These are phyloP conservation scores for Melieria crassipennis DNA, from an alignment of 2,888 invertebrate genomes.

Conservation along the genomic window DNA sequence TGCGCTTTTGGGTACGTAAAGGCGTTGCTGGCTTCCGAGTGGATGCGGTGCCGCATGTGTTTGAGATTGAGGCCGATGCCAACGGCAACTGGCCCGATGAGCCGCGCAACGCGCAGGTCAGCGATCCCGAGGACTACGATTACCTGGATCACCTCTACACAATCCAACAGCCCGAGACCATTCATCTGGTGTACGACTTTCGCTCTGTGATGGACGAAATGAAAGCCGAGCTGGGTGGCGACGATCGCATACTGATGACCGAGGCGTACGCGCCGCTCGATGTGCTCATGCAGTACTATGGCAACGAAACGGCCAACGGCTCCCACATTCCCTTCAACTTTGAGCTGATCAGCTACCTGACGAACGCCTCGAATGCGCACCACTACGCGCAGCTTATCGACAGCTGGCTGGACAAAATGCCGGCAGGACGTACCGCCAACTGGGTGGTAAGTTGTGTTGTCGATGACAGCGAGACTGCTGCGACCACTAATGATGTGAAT, in stretches of 20 bases:
- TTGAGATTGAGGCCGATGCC: conserved; percentile 52
- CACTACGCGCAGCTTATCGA: conserved; percentile 69
- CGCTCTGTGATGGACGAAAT: conserved; percentile 69
- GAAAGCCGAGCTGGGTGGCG: conserved; percentile 55
- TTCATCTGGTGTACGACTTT: conserved; percentile 70
- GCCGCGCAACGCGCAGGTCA: conserved; percentile 65
- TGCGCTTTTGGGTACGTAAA: conserved; percentile 80
- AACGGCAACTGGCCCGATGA: conserved; percentile 67
- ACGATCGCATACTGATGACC: conserved; percentile 69
- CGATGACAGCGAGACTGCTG: background rate
- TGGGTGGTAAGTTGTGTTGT: conserved; percentile 69
- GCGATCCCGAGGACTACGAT: conserved; percentile 67
- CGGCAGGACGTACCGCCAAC: conserved; percentile 70
- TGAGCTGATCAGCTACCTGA: conserved; percentile 69
- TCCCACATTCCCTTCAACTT: conserved; percentile 77
- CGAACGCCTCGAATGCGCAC: conserved; percentile 67
- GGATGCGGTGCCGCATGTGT: conserved; percentile 70
- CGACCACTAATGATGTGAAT: background rate
- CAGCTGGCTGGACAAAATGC: conserved; percentile 72
- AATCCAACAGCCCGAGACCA: conserved; percentile 70
- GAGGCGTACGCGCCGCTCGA: conserved; percentile 71
- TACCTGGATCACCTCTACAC: conserved; percentile 72
- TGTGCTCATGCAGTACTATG: conserved; percentile 72
- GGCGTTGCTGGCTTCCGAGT: conserved; percentile 85
- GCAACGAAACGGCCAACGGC: conserved; percentile 65